A percentile compares a stretch with the other conserved stretches of the same genome.
These are phyloP conservation scores for Tortrix viridana DNA, from an alignment of 2,888 invertebrate species.

Conservation along the genomic window DNA sequence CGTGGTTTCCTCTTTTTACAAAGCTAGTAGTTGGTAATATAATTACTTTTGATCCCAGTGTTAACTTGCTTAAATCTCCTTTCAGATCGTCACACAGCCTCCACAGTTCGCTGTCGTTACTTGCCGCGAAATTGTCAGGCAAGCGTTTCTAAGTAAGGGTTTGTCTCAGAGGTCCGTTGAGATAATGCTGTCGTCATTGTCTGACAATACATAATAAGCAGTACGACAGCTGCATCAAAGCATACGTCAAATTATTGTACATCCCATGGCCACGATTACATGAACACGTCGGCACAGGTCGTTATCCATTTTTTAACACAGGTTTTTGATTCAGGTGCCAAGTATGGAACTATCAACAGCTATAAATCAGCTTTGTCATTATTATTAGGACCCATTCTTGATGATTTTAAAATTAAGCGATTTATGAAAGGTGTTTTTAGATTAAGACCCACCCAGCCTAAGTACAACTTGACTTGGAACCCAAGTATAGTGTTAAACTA, in stretches of 20 bases:
- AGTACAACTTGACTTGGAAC: not conserved
- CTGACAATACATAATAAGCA: slow-evolving; percentile 28
- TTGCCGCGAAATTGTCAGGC: slow-evolving; percentile 25
- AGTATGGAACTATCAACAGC: slow-evolving; percentile 12
- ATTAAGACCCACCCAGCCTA: not conserved
- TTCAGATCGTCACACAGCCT: slow-evolving; percentile 29
- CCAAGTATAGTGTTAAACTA: too few species aligned
- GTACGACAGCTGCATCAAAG: slow-evolving; percentile 29
- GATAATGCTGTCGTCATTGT: slow-evolving; percentile 27
- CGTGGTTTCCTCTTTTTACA: slow-evolving; percentile 34
- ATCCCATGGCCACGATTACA: slow-evolving; percentile 9
- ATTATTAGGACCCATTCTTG: not conserved
- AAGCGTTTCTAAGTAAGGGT: slow-evolving; percentile 4
- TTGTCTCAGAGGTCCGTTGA: slow-evolving; percentile 19
- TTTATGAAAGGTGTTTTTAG: slow-evolving; percentile 1
- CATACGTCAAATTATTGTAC: slow-evolving; percentile 28
- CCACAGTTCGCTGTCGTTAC: slow-evolving; percentile 20
- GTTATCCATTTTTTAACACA: slow-evolving; percentile 23
- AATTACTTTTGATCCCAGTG: slow-evolving; percentile 32
- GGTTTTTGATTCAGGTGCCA: slow-evolving; percentile 17
- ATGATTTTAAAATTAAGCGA: not conserved
- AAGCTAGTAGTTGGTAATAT: slow-evolving; percentile 13
- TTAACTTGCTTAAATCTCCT: slow-evolving; percentile 27
- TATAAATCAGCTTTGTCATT: slow-evolving; percentile 1
- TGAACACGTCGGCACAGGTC: slow-evolving; percentile 8